A percentile compares a stretch with the other conserved stretches of the same genome.
These are phyloP conservation scores for Phortica okadai DNA, from an alignment of 2,888 invertebrate genomes.

Conservation along the genomic window DNA sequence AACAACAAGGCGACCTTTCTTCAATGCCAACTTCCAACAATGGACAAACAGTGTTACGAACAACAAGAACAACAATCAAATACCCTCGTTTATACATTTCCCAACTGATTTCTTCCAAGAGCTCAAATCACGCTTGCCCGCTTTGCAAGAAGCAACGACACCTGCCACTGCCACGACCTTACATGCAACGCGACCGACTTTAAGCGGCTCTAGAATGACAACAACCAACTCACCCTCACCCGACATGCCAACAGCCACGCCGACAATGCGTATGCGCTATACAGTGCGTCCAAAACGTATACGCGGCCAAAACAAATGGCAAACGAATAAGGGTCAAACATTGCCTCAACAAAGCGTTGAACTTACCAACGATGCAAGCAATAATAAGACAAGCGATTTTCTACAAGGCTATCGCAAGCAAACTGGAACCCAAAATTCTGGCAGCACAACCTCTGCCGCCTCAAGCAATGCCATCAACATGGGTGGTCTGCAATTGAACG, in stretches of 20 bases:
- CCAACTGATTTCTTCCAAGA: conserved; percentile 76
- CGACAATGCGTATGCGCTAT: conserved; percentile 72
- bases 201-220: conserved; percentile 32
- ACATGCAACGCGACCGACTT: conserved; percentile 34
- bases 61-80: conserved; percentile 51
- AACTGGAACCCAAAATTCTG: conserved; percentile 35
- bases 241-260: conserved; percentile 60
- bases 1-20: conserved; percentile 68
- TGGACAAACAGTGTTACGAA: conserved; percentile 47
- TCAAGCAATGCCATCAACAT: conserved; percentile 47
- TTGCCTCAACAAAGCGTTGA: conserved; percentile 28
- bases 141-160: conserved; percentile 38
- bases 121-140: conserved; percentile 66
- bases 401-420: conserved; percentile 50
- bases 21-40: conserved; percentile 59
- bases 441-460: conserved; percentile 41
- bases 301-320: conserved; percentile 77
- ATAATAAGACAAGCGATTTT: conserved; percentile 74
- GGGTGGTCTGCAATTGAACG: conserved; percentile 61
- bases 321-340: conserved; percentile 65
- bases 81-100: conserved; percentile 75
- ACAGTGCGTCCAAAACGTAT: conserved; percentile 76
- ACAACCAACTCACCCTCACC: conserved; percentile 29
- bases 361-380: conserved; percentile 45
- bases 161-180: conserved; percentile 26